Base-by-base conservation (phyloP, 2,797 vertebrate genomes). In the Staurois parvus region DNA sequence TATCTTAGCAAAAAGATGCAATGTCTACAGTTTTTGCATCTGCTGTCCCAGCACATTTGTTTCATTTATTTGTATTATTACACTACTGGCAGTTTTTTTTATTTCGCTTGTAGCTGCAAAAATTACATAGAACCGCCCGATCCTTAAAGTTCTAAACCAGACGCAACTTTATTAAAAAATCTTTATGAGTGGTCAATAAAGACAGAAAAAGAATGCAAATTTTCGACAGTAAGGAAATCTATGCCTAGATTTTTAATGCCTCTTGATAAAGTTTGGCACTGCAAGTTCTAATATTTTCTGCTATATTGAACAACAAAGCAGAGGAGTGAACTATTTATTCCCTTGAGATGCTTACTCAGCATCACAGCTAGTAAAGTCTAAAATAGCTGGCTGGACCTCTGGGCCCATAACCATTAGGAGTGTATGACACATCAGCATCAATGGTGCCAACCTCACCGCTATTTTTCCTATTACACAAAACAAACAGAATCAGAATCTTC, bases 201-300 rank as follows among this genome's bases (percentile, higher is more conserved):
- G 68, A 75, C 56, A 83, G 68, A 83, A 82, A 81, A 37, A 34
- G 59, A 83, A 73, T 62, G 40, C 78, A 64, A 34, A 17, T 80
- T 37, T 52, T 83, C 66, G 73, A 30, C n/a, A 40, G 52, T 82
- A 73, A 64, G 13, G 24, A 62, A 77, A 66, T 66, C 45, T 21
- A 42, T 28, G 56, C 72, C 28, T 78, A 86, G 1, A 72, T 83
- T 82, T 85, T 86, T 86, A 79, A 83, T 83, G 52, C 56, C 73
- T 86, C 80, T 83, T 68, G 74, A 86, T 72, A 83, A 78, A 83
- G 80, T 85, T 85, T 81, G 78, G 84, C 64, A 70, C 48, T 81
- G 70, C 28, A 64, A 59, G 78, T 77, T 86, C 82, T 82, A 81
- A 37, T 73, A 68, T 59, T 78, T 83, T 83, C 66, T 86, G 29